These are phyloP conservation scores for Enteromius unitaeniatus DNA, from an alignment of 2,797 vertebrate species.

Conservation along the genomic window DNA sequence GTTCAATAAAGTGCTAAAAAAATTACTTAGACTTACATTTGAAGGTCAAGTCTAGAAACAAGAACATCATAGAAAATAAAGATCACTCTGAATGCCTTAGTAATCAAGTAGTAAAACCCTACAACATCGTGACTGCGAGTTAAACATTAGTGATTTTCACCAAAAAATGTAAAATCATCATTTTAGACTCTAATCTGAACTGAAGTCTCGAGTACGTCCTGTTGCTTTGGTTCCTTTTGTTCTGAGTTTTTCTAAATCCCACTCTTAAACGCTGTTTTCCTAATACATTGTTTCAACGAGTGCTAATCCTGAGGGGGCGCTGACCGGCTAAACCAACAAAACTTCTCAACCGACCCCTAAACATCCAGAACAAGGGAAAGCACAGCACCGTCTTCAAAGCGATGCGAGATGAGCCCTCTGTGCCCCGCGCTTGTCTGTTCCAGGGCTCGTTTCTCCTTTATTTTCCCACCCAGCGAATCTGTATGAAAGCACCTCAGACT, in stretches of 20 bases:
- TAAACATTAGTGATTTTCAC: background rate
- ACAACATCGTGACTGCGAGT: background rate
- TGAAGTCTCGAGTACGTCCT: background rate
- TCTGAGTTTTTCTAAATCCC: slow-evolving; percentile 3
- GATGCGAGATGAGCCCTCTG: slow-evolving; percentile 41
- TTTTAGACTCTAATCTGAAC: slow-evolving; percentile 8
- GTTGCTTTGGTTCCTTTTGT: slow-evolving; percentile 26
- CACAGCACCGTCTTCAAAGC: slow-evolving; percentile 37
- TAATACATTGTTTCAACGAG: slow-evolving; percentile 40
- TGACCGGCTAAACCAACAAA: slow-evolving; percentile 39
- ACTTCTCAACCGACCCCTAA: slow-evolving; percentile 36
- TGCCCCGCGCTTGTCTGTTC: slow-evolving; percentile 23
- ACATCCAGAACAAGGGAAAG: slow-evolving; percentile 41
- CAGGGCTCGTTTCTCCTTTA: slow-evolving; percentile 23
- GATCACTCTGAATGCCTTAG: background rate
- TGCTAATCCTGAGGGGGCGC: slow-evolving; percentile 34
- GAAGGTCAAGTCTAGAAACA: background rate
- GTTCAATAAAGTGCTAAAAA: background rate
- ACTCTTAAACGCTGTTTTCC: slow-evolving; percentile 26
- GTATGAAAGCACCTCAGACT: slow-evolving; percentile 30
- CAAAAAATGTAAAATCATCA: background rate
- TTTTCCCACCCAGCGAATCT: slow-evolving; percentile 36
- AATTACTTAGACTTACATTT: background rate
- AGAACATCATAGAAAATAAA: background rate
- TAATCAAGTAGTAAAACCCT: background rate